Evolutionary conservation across 2,113 vertebrate genomes (phyloP), one percentile per base, ranked within the genome.

Genomic region (Lasiurus cinereus): DNA sequence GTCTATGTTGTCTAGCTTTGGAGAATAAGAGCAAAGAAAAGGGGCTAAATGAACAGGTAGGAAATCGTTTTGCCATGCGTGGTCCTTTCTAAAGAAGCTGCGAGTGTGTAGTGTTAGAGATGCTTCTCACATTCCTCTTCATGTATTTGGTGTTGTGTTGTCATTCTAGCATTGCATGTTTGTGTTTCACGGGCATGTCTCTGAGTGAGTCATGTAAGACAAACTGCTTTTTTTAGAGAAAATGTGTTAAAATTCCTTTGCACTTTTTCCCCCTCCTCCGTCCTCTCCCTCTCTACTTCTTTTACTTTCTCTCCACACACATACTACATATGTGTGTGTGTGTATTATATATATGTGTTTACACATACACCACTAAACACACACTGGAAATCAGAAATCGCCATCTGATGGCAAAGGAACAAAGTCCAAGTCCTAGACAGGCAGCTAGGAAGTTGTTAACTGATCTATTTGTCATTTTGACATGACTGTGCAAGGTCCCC

Each of bases 331-430:
- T 72, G 13, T 52, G 11, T 69, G 13, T 90, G 7, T n/a, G 21
- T 48, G 19, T 46, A 6, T 62, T 6, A 16, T 48, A 62, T 31
- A 27, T 33, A 6, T 31, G 16, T 67, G 33, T 80, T 59, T 50
- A 18, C 8, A 88, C 2, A 36, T 56, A 83, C 21, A 24, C 15
- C 43, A 46, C 22, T 67, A 83, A 87, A 74, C 21, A 88, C 22
- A 59, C 16, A 29, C 33, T 83, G 50, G 43, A 62, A 83, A 86
- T 91, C 56, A 83, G 93, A 94, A 94, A 64, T 87, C 3, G 48
- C 66, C 46, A 76, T 27, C 33, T 70, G 43, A 36, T 95, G 13
- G 43, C 89, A 88, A 97, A 94, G 31, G 13, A 73, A 86, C 62
- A 31, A 84, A 67, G 62, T 24, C 33, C 59, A 33, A 74, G 11